Conservation (phyloP, 2,113 vertebrate genomes). For the Osmerus mordax region DNA sequence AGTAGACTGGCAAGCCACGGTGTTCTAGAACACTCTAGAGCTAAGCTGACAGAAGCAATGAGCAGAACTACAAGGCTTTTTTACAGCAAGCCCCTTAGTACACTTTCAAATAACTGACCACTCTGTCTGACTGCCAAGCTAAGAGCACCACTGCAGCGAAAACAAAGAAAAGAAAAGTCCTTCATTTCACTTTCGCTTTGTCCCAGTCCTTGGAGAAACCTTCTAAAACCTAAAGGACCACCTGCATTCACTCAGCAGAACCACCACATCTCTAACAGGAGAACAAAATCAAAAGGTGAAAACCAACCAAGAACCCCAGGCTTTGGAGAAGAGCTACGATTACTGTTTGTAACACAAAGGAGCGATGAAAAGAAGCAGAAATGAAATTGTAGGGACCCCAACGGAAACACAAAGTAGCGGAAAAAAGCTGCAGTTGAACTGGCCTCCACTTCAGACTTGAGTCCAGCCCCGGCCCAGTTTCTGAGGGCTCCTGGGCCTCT, state of each 20-base stretch:
- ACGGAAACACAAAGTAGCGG: slow-evolving; percentile 2
- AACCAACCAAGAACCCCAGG: slow-evolving; percentile 46
- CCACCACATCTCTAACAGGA: slow-evolving; percentile 12
- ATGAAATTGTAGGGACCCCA: slow-evolving; percentile 15
- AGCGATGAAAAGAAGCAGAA: slow-evolving; percentile 40
- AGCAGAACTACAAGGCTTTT: slow-evolving; percentile 50
- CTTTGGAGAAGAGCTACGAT: slow-evolving; percentile 36
- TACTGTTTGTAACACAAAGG: slow-evolving; percentile 32
- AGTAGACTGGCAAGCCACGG: slow-evolving; percentile 9
- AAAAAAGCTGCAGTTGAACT: slow-evolving; percentile 50
- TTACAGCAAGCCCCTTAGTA: slow-evolving; percentile 29
- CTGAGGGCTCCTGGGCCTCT: slow-evolving; percentile 27
- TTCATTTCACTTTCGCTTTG: slow-evolving; percentile 45
- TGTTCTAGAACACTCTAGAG: slow-evolving; percentile 24
- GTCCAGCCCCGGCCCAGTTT: slow-evolving; percentile 17
- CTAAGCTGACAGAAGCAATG: slow-evolving; percentile 29
- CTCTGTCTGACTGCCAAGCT: slow-evolving; percentile 38
- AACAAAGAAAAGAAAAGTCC: slow-evolving; percentile 37
- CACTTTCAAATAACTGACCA: slow-evolving; percentile 29
- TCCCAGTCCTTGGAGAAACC: slow-evolving; percentile 15
- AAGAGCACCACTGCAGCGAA: slow-evolving; percentile 53
- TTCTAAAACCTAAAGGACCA: slow-evolving; percentile 32
- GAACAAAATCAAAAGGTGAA: slow-evolving; percentile 21
- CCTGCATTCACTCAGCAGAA: slow-evolving; percentile 21
- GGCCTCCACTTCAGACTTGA: slow-evolving; percentile 46